Conservation (phyloP, 2,113 vertebrate genomes). For the Colaptes auratus region DNA sequence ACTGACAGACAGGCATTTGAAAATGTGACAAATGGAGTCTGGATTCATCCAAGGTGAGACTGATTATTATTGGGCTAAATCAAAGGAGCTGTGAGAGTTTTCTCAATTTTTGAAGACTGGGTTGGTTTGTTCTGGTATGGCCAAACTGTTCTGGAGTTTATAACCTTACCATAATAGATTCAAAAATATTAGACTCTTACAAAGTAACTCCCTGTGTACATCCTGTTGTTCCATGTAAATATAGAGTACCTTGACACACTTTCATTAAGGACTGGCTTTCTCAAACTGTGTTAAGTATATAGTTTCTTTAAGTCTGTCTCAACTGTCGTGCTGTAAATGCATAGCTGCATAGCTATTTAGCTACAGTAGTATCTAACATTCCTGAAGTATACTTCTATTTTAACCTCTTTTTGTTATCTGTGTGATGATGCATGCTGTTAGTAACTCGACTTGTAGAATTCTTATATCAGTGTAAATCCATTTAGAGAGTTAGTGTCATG, state of each 20-base stretch:
- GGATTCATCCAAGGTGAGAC: conserved; percentile 53
- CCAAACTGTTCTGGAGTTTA: background rate
- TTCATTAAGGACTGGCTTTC: background rate
- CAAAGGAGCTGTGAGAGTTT: background rate
- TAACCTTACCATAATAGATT: background rate
- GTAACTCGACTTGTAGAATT: background rate
- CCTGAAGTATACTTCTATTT: background rate
- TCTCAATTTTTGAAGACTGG: background rate
- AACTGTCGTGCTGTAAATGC: background rate
- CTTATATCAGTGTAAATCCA: background rate
- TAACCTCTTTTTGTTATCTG: background rate
- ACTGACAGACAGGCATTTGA: conserved; percentile 66
- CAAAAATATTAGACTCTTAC: background rate
- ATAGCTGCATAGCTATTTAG: background rate
- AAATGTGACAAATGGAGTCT: conserved; percentile 57
- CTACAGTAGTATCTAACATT: background rate
- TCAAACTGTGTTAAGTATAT: background rate
- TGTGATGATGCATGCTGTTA: background rate
- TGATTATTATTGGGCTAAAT: conserved; percentile 7
- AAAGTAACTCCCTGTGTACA: background rate
- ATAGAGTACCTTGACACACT: background rate
- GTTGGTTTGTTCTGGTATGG: background rate
- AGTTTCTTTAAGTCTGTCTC: background rate
- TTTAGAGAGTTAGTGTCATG: background rate
- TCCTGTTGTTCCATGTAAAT: background rate